Evolutionary conservation across 1,140 invertebrate species (phyloP).

Genomic region (Bilobella aurantiaca): DNA sequence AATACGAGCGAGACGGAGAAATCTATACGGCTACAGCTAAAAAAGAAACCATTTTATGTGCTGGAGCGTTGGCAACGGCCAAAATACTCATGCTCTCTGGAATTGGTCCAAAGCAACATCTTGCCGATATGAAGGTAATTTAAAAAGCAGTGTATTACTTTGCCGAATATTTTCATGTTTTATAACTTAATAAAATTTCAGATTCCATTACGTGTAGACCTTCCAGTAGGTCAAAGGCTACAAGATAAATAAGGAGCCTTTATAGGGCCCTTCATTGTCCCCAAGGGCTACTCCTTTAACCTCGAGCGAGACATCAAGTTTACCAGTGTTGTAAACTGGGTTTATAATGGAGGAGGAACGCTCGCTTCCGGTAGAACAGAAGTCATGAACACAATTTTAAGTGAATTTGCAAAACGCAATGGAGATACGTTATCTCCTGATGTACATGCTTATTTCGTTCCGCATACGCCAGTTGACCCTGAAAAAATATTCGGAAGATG

Average conservation of each 20-base stretch:
- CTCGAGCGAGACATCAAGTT: conserved; percentile 17
- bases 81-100: conserved; percentile 30
- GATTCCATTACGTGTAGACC: conserved; percentile 13
- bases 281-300: conserved; percentile 21
- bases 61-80: conserved; percentile 23
- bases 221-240: conserved; percentile 27
- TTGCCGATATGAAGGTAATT: conserved; percentile 3
- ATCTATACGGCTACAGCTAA: conserved; percentile 14
- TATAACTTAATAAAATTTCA: conserved; percentile 3
- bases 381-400: background rate
- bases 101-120: conserved; percentile 24
- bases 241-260: conserved; percentile 32
- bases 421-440: background rate
- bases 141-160: background rate
- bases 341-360: conserved; percentile 11
- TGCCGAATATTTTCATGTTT: too few species aligned
- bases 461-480: background rate
- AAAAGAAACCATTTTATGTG: conserved; percentile 27
- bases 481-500: background rate
- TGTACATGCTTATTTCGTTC: conserved; percentile 1
- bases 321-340: conserved; percentile 8
- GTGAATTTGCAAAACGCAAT: background rate
- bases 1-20: conserved; percentile 25
- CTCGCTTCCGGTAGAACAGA: conserved; percentile 1
- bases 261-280: conserved; percentile 26